Evolutionary conservation across 1,140 invertebrate genomes (phyloP), one percentile per base, ranked within the genome.

Genomic region (Drosophila kanapiae): DNA sequence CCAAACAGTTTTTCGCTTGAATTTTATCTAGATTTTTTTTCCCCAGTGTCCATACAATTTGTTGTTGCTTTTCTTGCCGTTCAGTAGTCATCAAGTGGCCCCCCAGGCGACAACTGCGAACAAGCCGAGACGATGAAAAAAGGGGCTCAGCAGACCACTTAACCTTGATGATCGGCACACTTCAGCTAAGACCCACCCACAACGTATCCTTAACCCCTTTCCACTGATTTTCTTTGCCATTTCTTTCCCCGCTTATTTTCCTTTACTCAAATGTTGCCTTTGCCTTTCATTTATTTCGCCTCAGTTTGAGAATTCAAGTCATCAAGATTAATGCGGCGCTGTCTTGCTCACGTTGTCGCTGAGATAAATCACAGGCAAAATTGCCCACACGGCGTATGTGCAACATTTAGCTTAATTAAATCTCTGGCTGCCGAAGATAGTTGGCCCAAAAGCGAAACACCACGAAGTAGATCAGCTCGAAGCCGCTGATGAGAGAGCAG

Each of bases 81-180:
- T 69, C 56, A 77, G 63, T 76, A 45, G 74, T 72, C 80, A 74
- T 82, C 61, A 78, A 78, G 67, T 60, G 56, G 56, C 38, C 62
- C 64, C 58, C 54, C 68, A 60, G 59, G 67, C 75, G 56, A 49
- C 48, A 43, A 71, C 37, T 61, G 75, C 67, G 75, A 70, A 76
- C 70, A 74, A 57, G 67, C 47, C 63, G 63, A 68, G 63, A 56
- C 67, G 62, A 54, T 70, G 71, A 75, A 51, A 76, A 68, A 68
- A 59, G 35, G 14, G 54, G 23, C 69, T 54, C 67, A 63, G 59
- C 45, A 75, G 58, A 82, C 80, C 61, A 84, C 72, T 84, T 80
- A 80, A 80, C 83, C 83, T 82, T 87, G 80, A 65, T 80, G 83
- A 85, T 86, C 82, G 67, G 37, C 76, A 72, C 59, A 68, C 72